These are phyloP conservation scores for Branchinecta sandiegonensis DNA, from an alignment of 2,888 invertebrate species.

Conservation along the genomic window DNA sequence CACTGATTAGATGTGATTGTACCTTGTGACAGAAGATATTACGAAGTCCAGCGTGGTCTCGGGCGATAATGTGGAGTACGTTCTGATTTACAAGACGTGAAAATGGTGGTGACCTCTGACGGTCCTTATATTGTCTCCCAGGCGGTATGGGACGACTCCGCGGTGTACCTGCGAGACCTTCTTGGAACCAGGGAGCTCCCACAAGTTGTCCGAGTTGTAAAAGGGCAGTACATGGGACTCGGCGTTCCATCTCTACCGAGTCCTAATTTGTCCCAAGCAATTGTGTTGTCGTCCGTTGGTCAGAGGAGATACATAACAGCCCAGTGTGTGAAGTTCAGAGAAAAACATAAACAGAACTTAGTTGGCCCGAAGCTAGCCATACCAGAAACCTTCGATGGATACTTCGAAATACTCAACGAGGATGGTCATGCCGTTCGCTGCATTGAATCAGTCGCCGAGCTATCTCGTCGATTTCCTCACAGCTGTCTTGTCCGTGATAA, in stretches of 20 bases:
- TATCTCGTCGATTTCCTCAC: constrained; percentile 42
- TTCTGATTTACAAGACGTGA: too few relatives aligned
- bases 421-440: constrained; percentile 80
- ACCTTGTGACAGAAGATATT: too few relatives aligned
- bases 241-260: constrained; percentile 76
- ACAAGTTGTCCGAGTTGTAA: constrained; percentile 74
- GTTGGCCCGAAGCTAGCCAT: constrained; percentile 71
- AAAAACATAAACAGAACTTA: constrained; percentile 58
- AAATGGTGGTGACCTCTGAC: constrained; percentile 13
- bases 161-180: constrained; percentile 50
- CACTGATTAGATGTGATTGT: too few relatives aligned
- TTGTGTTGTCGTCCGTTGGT: constrained; percentile 68
- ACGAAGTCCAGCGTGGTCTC: too few relatives aligned
- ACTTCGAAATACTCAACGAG: constrained; percentile 84
- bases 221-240: constrained; percentile 81
- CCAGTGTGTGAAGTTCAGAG: constrained; percentile 61
- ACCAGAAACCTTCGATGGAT: constrained; percentile 77
- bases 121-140: constrained; percentile 24
- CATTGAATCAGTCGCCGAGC: constrained; percentile 70
- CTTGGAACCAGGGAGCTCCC: constrained; percentile 55
- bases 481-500: constrained; percentile 60
- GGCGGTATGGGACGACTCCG: constrained; percentile 23
- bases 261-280: constrained; percentile 70
- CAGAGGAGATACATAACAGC: constrained; percentile 63
- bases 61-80: too few relatives aligned